Base-by-base conservation (phyloP, 1,140 invertebrate species). In the Eulimnadia texana region DNA sequence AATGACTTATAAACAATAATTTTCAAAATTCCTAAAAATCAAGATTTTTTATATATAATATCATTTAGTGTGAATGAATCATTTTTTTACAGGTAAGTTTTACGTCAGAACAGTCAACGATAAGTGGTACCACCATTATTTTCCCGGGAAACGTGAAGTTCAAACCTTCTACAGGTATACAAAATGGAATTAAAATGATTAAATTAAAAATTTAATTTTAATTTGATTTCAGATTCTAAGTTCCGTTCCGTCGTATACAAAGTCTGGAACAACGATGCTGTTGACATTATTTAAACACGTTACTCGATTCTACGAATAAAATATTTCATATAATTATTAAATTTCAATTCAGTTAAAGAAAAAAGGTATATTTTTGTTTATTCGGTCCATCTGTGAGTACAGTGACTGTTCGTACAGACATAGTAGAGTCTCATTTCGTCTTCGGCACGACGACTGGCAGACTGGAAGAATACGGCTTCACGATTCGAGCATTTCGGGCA, bases 341-440 rank as follows among this genome's bases (percentile, higher is more conserved):
- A 42, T 16, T 42, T 9, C 6, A 9, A 42, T 42, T 42, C 16
- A 16, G 6, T 42, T 42, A 16, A 9, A 42, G 16, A 16, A 42
- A 42, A 42, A 42, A 42, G 33, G 6, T 42, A 16, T 9, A 42
- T 16, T 42, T 6, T 9, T 42, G 16, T 42, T 83, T 78, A 98
- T 79, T 98, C 96, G 62, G 95, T 98, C 95, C 95, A 99, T 67
- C 93, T 79, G 73, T 99, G 93, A 63, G 84, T 85, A 74, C 96
- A 99, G 70, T 90, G 88, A 28, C 80, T 78, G 73, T 89, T 90
- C 1, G 92, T 95, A 72, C 96, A 99, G 0, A 99, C 96, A 73
- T 99, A 99, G 74, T 99, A 99, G 22, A 99, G 79, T 77, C 93
- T 83, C 96, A 99, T 99, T 74, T 98, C 94, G 71, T 99, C 95